A percentile compares a stretch with the other conserved stretches of the same genome.
These are phyloP conservation scores for Chelidonichthys spinosus DNA, from an alignment of 2,797 vertebrate species.

Conservation along the genomic window DNA sequence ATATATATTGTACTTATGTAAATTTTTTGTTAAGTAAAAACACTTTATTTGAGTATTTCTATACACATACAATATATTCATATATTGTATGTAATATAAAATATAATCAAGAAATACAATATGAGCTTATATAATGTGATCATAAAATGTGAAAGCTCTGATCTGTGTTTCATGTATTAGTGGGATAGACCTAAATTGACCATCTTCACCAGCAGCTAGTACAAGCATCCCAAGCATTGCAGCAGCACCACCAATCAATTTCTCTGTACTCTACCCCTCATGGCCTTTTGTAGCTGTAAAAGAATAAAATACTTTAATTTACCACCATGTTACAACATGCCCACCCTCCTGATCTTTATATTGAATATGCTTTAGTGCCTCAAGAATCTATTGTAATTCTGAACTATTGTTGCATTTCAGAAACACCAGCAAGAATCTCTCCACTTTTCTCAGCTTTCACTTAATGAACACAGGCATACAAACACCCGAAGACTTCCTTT, in stretches of 20 bases:
- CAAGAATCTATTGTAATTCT: slow-evolving; percentile 29
- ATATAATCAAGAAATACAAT: background rate
- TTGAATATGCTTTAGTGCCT: slow-evolving; percentile 21
- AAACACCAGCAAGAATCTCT: background rate
- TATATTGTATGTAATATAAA: background rate
- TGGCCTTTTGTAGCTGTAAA: slow-evolving; percentile 27
- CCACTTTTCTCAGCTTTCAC: background rate
- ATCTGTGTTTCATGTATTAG: background rate
- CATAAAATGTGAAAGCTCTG: background rate
- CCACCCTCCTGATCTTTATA: slow-evolving; percentile 53
- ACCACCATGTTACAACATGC: slow-evolving; percentile 17
- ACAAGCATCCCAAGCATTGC: slow-evolving; percentile 1
- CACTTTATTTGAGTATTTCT: too few species aligned
- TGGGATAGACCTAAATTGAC: slow-evolving; percentile 12
- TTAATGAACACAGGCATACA: background rate
- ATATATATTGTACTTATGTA: too few species aligned
- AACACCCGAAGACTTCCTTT: background rate
- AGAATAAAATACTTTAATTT: slow-evolving; percentile 39
- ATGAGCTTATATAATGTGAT: too few species aligned
- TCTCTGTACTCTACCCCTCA: background rate
- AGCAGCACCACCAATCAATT: slow-evolving; percentile 15
- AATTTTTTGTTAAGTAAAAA: too few species aligned
- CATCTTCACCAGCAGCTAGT: background rate
- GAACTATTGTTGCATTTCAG: slow-evolving; percentile 18
- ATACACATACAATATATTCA: background rate